Evolutionary conservation across 2,113 vertebrate genomes (phyloP).

Genomic region (Hippocampus guttulatus): DNA sequence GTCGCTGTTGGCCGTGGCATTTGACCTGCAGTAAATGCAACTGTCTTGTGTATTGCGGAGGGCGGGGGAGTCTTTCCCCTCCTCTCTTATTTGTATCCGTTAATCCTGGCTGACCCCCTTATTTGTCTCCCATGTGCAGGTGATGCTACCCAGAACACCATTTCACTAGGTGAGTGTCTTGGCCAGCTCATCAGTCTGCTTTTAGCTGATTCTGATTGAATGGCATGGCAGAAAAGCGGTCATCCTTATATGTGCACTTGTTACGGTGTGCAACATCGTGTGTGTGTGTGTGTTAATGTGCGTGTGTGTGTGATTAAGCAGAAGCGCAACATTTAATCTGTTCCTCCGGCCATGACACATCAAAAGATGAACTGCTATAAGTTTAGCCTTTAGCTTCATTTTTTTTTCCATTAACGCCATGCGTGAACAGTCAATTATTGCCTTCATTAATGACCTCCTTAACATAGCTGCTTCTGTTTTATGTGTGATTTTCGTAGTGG

Average conservation of each 20-base stretch:
- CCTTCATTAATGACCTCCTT: conserved; percentile 29
- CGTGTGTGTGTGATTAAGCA: neutral
- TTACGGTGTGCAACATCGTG: conserved; percentile 7
- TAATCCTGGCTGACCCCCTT: conserved; percentile 25
- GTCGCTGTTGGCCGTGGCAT: neutral
- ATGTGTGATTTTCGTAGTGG: conserved; percentile 24
- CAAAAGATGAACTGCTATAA: conserved; percentile 5
- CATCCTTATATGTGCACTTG: conserved; percentile 9
- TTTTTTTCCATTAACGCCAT: conserved; percentile 3
- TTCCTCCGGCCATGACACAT: conserved; percentile 9
- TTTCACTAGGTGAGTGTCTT: conserved; percentile 63
- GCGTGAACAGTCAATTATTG: conserved; percentile 25
- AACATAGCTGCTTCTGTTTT: conserved; percentile 26
- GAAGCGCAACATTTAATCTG: neutral
- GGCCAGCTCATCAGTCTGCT: conserved; percentile 8
- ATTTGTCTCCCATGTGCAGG: conserved; percentile 57
- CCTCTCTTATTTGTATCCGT: conserved; percentile 12
- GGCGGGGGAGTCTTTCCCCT: neutral
- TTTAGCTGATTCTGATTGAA: conserved; percentile 32
- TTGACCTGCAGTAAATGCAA: neutral
- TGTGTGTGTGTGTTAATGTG: neutral
- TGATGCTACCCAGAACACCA: conserved; percentile 58
- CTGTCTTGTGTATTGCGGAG: neutral
- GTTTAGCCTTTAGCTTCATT: conserved; percentile 9
- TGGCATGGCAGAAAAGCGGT: neutral